A percentile compares a stretch with the other conserved stretches of the same genome.
Evolutionary conservation across 2,888 invertebrate genomes (phyloP).

Genomic region (Spodoptera littoralis): DNA sequence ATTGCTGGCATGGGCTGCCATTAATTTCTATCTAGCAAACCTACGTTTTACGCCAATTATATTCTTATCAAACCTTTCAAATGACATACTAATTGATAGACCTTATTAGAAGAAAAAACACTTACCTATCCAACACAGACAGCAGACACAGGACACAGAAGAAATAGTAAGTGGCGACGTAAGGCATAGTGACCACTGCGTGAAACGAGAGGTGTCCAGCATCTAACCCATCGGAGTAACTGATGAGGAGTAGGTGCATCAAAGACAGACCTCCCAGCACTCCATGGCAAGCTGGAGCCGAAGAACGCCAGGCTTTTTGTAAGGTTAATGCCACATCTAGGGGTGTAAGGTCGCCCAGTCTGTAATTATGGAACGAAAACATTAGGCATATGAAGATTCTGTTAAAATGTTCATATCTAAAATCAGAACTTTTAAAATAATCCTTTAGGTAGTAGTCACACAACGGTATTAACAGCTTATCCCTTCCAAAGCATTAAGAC

Average conservation of each 20-base stretch:
- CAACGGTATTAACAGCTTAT: too few species aligned
- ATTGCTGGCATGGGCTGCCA: too few species aligned
- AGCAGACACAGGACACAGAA: conserved; percentile 89
- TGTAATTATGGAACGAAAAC: conserved; percentile 53
- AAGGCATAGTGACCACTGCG: conserved; percentile 85
- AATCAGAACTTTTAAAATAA: too few species aligned
- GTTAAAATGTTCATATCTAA: too few species aligned
- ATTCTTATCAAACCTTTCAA: not conserved
- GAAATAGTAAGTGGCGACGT: conserved; percentile 88
- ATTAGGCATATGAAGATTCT: too few species aligned
- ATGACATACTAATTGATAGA: not conserved
- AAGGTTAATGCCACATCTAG: conserved; percentile 86
- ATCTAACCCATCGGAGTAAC: conserved; percentile 84
- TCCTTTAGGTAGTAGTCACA: too few species aligned
- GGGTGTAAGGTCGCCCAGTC: conserved; percentile 83
- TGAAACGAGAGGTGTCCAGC: conserved; percentile 85
- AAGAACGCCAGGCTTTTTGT: conserved; percentile 85
- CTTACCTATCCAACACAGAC: conserved; percentile 89
- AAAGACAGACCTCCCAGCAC: conserved; percentile 89
- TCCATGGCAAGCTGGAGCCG: conserved; percentile 89
- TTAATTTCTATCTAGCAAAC: too few species aligned
- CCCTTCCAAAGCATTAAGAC: too few species aligned
- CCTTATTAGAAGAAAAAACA: conserved; percentile 5
- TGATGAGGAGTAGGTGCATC: conserved; percentile 89
- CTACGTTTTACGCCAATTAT: too few species aligned